These are phyloP conservation scores for Tachysurus fulvidraco DNA, from an alignment of 2,113 vertebrate species.

Conservation along the genomic window DNA sequence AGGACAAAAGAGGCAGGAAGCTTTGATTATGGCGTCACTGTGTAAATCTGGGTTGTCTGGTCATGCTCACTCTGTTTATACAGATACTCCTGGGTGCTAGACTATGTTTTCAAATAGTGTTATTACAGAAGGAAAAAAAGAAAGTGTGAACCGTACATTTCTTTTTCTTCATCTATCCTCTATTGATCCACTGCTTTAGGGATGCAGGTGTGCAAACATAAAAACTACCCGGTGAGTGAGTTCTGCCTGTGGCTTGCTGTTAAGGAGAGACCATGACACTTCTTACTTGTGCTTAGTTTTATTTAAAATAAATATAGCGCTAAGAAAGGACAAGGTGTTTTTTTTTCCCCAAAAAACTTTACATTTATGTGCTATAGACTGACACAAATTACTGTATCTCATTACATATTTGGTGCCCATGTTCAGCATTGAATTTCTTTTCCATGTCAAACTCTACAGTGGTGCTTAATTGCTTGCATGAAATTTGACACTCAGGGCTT, in stretches of 20 bases:
- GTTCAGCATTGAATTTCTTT: no score
- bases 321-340: background rate
- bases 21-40: background rate
- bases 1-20: slow-evolving; percentile 5
- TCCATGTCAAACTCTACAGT: no score
- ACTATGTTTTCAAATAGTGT: slow-evolving; percentile 55
- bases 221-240: background rate
- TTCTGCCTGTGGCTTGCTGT: slow-evolving; percentile 7
- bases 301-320: background rate
- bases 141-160: background rate
- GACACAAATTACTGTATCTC: background rate
- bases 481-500: no score
- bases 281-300: background rate
- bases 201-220: slow-evolving; percentile 41
- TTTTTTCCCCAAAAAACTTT: background rate
- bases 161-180: slow-evolving; percentile 1
- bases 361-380: background rate
- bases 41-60: slow-evolving; percentile 16
- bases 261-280: background rate
- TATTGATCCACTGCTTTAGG: slow-evolving; percentile 9
- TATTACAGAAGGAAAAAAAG: slow-evolving; percentile 43
- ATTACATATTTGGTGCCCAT: no score
- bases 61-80: slow-evolving; percentile 54
- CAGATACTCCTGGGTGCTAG: slow-evolving; percentile 56
- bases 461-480: no score